These are phyloP conservation scores for Ectemnius cavifrons DNA, from an alignment of 2,888 invertebrate species.

Conservation along the genomic window DNA sequence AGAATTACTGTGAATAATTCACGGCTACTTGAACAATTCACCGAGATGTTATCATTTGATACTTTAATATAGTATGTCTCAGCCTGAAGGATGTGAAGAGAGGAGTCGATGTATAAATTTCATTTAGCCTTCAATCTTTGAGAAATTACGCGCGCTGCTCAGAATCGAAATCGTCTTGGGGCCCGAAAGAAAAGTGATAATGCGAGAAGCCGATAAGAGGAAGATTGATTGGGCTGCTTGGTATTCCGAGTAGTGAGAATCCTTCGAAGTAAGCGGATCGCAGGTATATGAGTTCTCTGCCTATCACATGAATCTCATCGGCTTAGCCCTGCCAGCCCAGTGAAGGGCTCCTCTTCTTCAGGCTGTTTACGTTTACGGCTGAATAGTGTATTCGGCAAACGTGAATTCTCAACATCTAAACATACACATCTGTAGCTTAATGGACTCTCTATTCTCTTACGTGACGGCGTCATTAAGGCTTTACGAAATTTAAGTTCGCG, in stretches of 20 bases:
- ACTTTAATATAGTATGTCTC: no score
- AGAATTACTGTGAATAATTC: no score
- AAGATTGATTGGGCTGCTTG: conserved; percentile 4
- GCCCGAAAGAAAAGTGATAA: conserved; percentile 4
- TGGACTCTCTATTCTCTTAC: no score
- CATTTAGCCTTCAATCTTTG: no score
- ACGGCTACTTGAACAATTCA: no score
- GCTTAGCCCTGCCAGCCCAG: conserved; percentile 1
- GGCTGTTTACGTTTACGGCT: background rate
- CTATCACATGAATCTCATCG: conserved; percentile 7
- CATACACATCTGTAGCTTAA: no score
- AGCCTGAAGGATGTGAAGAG: no score
- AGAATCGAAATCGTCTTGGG: background rate
- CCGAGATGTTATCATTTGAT: no score
- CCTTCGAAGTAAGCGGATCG: background rate
- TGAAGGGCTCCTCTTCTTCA: background rate
- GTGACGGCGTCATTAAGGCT: no score
- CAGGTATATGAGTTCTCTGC: conserved; percentile 5
- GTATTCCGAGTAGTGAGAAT: conserved; percentile 4
- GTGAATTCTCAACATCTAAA: background rate
- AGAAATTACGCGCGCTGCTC: no score
- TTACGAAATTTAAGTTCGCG: no score
- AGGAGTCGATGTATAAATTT: no score
- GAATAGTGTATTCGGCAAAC: background rate
- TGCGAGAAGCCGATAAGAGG: conserved; percentile 5